Evolutionary conservation across 2,888 invertebrate genomes (phyloP), one percentile per base, ranked within the genome.

Genomic region (Hirtodrosophila alboralis): DNA sequence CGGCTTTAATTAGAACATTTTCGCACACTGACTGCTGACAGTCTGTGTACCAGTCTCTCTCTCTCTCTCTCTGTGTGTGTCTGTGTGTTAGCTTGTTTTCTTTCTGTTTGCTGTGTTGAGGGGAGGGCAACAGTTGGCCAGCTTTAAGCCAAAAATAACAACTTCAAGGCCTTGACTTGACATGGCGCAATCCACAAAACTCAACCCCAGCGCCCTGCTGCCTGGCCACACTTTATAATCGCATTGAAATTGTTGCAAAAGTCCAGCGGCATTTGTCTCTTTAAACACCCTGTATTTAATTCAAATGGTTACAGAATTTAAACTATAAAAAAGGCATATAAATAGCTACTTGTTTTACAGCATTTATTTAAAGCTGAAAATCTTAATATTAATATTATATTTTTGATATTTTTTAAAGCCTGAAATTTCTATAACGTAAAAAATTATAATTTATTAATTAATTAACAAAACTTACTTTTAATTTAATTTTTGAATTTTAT

Each of bases 1-100:
- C 75, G 78, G 60, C 84, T 84, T 80, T 80, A 80, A 80, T 80
- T 80, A 80, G 84, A 80, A 77, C 79, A 84, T 79, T 84, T 73
- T 66, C 23, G 61, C 73, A 72, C 71, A 63, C 68, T 53, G 71
- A 52, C 61, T 56, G 70, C 69, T 60, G 49, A 41, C 70, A 44
- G 65, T 60, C 70, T 65, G 58, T 65, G 59, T 34, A 38, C 54
- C 38, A 37, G 16, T 27, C 38, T n/a, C n/a, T n/a, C n/a, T n/a
- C n/a, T n/a, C n/a, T n/a, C n/a, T n/a, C n/a, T n/a, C n/a, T n/a
- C n/a, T n/a, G n/a, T n/a, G n/a, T n/a, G n/a, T n/a, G n/a, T n/a
- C n/a, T n/a, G 4, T 41, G 14, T 31, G 12, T 31, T 1, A 40
- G 14, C 26, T 21, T 36, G n/a, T n/a, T n/a, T 16, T 27, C 18